Conservation (phyloP, 2,113 vertebrate genomes). For the Saguinus imperator region DNA sequence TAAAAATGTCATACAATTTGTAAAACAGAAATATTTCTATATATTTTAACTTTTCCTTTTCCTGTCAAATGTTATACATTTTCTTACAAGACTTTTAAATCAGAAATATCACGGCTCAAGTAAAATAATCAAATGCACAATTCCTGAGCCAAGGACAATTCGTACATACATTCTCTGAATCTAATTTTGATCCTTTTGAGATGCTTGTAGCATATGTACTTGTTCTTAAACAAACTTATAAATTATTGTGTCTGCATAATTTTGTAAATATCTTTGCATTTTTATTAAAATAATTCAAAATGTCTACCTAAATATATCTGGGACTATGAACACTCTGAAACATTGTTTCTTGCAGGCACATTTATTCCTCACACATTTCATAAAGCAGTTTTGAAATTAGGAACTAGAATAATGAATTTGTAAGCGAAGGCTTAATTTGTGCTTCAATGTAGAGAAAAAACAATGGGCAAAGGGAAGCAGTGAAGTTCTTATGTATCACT, state of each 20-base stretch:
- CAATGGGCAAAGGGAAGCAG: not conserved
- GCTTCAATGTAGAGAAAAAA: not conserved
- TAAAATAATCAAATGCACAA: not conserved
- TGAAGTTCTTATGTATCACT: not conserved
- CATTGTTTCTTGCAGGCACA: not conserved
- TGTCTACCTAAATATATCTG: not conserved
- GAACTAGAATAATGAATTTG: constrained; percentile 20
- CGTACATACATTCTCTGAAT: not conserved
- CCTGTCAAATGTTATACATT: not conserved
- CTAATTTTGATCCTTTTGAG: not conserved
- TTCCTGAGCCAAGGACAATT: not conserved
- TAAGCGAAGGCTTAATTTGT: not conserved
- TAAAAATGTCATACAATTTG: not conserved
- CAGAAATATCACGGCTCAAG: not conserved
- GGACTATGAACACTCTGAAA: not conserved
- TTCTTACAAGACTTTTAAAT: not conserved
- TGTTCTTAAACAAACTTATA: not conserved
- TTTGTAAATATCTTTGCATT: not conserved
- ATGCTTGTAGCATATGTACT: not conserved
- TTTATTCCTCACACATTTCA: not conserved
- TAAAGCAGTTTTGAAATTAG: constrained; percentile 22
- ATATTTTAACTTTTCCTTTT: not conserved
- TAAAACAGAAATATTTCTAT: not conserved
- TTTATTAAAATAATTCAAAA: constrained; percentile 47
- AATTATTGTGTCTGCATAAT: not conserved